A percentile compares a stretch with the other conserved stretches of the same genome.
Evolutionary conservation across 2,797 vertebrate species (phyloP).

Genomic region (Emys orbicularis): DNA sequence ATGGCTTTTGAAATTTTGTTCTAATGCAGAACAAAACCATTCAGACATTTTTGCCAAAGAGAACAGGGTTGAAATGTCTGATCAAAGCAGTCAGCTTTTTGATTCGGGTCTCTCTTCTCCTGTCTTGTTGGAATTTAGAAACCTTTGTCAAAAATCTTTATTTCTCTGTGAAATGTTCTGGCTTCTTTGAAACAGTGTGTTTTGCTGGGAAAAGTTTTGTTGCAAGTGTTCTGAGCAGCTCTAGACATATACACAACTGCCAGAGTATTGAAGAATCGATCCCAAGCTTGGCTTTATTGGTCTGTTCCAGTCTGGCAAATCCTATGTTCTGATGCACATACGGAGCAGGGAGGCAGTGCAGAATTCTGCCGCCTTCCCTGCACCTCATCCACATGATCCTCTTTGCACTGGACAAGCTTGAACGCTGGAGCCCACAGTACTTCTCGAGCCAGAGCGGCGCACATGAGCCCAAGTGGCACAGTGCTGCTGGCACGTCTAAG

Average conservation of each 20-base stretch:
- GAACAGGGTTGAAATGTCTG: background rate
- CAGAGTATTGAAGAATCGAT: background rate
- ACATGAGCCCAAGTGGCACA: no score
- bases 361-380: background rate
- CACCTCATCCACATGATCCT: background rate
- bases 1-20: background rate
- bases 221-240: background rate
- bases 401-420: background rate
- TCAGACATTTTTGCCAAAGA: background rate
- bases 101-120: background rate
- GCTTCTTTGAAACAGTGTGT: background rate
- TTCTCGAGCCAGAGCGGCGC: no score
- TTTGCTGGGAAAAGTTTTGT: background rate
- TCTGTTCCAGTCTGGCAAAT: background rate
- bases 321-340: background rate
- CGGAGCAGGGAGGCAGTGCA: background rate
- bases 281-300: background rate
- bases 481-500: background rate
- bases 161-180: background rate
- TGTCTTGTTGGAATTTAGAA: background rate
- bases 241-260: background rate
- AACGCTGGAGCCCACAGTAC: no score
- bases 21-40: background rate
- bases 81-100: background rate
- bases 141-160: background rate